Percentiles rank a stretch among this genome's conserved stretches.
Evolutionary conservation across 2,888 invertebrate species (phyloP).

Genomic region (Laspeyria flexula): DNA sequence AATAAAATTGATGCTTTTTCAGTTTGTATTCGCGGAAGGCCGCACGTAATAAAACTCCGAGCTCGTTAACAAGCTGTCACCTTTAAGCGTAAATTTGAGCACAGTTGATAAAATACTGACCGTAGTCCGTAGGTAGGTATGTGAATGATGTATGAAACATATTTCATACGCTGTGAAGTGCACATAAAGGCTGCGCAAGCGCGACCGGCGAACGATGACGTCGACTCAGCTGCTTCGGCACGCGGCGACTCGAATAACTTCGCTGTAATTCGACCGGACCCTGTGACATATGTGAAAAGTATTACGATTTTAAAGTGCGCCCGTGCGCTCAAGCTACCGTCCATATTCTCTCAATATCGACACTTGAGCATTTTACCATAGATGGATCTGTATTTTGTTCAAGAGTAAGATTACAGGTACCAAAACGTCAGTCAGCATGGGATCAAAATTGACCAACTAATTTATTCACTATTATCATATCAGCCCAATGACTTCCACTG

Average conservation of each 20-base stretch:
- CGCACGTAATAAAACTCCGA: not conserved
- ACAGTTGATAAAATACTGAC: slow-evolving; percentile 9
- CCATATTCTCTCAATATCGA: not conserved
- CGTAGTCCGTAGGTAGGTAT: slow-evolving; percentile 25
- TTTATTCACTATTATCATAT: too few species aligned
- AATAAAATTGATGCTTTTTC: slow-evolving; percentile 12
- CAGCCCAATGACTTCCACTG: too few species aligned
- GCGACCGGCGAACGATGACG: slow-evolving; percentile 55
- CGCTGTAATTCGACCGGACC: slow-evolving; percentile 66
- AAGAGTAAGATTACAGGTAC: not conserved
- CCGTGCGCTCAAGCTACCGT: slow-evolving; percentile 22
- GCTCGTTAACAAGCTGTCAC: not conserved
- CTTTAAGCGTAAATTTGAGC: slow-evolving; percentile 2
- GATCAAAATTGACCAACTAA: too few species aligned
- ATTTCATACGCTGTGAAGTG: slow-evolving; percentile 39
- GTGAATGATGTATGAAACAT: slow-evolving; percentile 33
- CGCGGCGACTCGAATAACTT: slow-evolving; percentile 70
- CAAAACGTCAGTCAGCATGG: not conserved
- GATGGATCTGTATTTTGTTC: not conserved
- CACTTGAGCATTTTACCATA: not conserved
- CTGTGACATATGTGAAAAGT: slow-evolving; percentile 77
- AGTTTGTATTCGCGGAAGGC: not conserved
- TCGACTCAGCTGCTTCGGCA: slow-evolving; percentile 60
- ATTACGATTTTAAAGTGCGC: slow-evolving; percentile 64
- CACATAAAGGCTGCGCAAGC: slow-evolving; percentile 32